These are phyloP conservation scores for Rhizoglyphus robini DNA, from an alignment of 1,140 invertebrate genomes.

Conservation along the genomic window DNA sequence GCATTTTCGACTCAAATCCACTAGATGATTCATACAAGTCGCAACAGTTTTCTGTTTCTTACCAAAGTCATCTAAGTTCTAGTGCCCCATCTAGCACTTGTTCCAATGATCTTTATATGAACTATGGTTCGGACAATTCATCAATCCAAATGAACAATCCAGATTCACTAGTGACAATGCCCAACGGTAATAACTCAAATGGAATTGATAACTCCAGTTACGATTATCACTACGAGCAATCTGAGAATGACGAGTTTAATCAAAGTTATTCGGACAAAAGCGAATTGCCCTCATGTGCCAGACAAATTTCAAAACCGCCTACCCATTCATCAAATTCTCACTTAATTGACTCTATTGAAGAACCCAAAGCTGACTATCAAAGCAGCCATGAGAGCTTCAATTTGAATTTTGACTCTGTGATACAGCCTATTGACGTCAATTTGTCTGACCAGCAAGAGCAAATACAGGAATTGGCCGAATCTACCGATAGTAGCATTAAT, in stretches of 20 bases:
- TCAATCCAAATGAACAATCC: background rate
- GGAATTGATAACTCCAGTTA: background rate
- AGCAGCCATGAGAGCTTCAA: background rate
- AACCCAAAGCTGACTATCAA: background rate
- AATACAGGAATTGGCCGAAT: background rate
- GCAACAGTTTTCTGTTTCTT: background rate
- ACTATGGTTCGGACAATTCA: background rate
- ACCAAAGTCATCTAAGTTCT: background rate
- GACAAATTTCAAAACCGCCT: background rate
- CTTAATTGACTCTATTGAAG: background rate
- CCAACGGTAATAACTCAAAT: background rate
- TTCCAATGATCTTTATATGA: conserved; percentile 7
- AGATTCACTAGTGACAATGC: background rate
- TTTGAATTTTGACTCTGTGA: conserved; percentile 14
- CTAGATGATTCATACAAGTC: background rate
- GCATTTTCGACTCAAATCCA: background rate
- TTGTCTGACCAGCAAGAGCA: background rate
- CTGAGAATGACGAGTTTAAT: background rate
- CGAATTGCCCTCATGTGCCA: background rate
- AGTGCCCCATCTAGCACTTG: background rate
- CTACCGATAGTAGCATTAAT: too few species aligned
- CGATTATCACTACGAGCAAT: background rate
- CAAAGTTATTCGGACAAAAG: background rate
- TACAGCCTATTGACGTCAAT: conserved; percentile 8
- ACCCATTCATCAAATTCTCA: too few species aligned